These are phyloP conservation scores for Cancer borealis DNA, from an alignment of 2,888 invertebrate genomes.

Conservation along the genomic window DNA sequence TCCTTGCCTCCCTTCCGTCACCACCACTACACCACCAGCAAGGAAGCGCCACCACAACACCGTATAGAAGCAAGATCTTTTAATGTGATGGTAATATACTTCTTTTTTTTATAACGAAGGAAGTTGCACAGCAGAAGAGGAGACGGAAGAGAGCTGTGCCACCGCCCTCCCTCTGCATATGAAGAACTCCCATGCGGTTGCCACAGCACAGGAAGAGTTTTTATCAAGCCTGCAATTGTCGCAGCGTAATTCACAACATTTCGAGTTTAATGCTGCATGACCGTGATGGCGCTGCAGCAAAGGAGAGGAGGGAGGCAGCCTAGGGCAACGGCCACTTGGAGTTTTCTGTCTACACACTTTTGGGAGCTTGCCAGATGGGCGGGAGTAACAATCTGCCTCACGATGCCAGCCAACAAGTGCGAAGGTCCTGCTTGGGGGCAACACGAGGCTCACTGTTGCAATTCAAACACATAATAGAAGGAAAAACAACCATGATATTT, in stretches of 20 bases:
- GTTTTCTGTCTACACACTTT: not conserved
- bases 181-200: not conserved
- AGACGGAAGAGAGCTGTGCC: not conserved
- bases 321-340: not conserved
- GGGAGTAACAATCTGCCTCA: not conserved
- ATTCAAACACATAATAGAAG: no score
- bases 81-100: not conserved
- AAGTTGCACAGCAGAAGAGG: not conserved
- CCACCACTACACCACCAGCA: not conserved
- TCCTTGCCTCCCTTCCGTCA: not conserved
- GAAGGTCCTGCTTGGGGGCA: not conserved
- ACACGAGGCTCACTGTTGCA: not conserved
- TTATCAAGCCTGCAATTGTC: not conserved
- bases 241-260: not conserved
- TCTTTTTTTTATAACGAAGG: no score
- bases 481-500: no score
- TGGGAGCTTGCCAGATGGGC: not conserved
- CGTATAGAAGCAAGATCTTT: not conserved
- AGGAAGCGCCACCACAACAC: not conserved
- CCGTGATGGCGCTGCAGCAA: not conserved
- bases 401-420: not conserved
- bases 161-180: not conserved
- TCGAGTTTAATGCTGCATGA: slow-evolving; percentile 18
- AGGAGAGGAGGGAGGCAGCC: not conserved
- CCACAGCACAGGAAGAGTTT: slow-evolving; percentile 6